Percentiles rank a stretch among this genome's conserved stretches.
Conservation (phyloP, 2,113 vertebrate species). For the Natator depressus region DNA sequence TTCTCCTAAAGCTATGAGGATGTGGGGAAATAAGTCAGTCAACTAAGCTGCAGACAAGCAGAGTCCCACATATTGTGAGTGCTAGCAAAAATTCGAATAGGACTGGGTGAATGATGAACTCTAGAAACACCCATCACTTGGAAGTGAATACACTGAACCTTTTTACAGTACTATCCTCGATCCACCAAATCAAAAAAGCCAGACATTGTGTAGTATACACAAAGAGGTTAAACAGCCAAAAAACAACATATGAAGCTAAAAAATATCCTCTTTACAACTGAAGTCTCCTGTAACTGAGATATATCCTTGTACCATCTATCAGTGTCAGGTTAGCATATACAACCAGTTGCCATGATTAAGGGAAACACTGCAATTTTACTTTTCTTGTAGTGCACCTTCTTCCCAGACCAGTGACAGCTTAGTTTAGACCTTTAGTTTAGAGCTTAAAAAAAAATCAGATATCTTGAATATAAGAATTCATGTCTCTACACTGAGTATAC, state of each 20-base stretch:
- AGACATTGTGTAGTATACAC: not conserved
- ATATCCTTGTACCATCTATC: not conserved
- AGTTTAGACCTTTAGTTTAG: not conserved
- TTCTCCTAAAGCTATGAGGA: conserved; percentile 11
- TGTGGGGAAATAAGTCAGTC: not conserved
- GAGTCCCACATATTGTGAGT: not conserved
- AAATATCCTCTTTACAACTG: not conserved
- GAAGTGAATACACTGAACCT: not conserved
- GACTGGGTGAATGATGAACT: not conserved
- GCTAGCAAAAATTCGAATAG: not conserved
- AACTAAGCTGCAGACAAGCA: not conserved
- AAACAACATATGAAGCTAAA: not conserved
- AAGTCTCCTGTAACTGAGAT: not conserved
- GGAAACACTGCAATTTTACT: not conserved
- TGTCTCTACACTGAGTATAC: not conserved
- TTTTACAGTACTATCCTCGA: not conserved
- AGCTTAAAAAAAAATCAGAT: no score
- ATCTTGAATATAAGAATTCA: not conserved
- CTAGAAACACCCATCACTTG: not conserved
- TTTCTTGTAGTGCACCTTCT: not conserved
- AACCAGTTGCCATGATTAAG: not conserved
- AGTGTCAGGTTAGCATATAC: not conserved
- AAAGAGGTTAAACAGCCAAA: not conserved
- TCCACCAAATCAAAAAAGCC: not conserved
- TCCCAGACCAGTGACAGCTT: not conserved